Conservation (phyloP, 2,888 invertebrate genomes). For the Congeria kusceri region DNA sequence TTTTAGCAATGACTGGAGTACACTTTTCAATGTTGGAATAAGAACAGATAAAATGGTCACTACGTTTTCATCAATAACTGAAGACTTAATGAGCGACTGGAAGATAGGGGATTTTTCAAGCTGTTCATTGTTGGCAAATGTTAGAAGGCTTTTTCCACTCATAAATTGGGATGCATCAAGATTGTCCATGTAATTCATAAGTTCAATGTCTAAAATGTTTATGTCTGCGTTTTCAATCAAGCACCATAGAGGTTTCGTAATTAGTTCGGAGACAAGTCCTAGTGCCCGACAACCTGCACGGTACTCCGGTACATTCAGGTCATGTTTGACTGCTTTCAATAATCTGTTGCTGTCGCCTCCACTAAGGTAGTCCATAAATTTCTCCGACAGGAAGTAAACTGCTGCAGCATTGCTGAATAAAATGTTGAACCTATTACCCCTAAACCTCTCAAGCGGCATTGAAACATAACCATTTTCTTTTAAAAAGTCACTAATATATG, state of each 20-base stretch:
- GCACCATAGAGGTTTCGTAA: constrained; percentile 40
- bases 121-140: constrained; percentile 10
- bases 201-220: constrained; percentile 46
- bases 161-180: constrained; percentile 21
- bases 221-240: constrained; percentile 38
- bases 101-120: constrained; percentile 17
- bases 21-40: constrained; percentile 15
- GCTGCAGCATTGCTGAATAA: constrained; percentile 44
- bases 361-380: constrained; percentile 24
- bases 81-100: constrained; percentile 11
- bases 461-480: constrained; percentile 18
- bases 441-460: constrained; percentile 38
- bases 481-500: constrained; percentile 18
- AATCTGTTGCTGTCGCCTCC: constrained; percentile 25
- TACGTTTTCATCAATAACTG: constrained; percentile 23
- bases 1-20: constrained; percentile 12
- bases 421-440: constrained; percentile 47
- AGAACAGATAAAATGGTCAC: constrained; percentile 19
- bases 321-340: constrained; percentile 41
- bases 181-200: constrained; percentile 28
- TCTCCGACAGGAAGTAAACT: constrained; percentile 30
- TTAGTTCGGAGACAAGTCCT: constrained; percentile 42
- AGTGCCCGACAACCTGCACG: constrained; percentile 54
- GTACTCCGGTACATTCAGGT: constrained; percentile 34
- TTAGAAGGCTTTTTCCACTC: constrained; percentile 13